Percentiles rank a stretch among this genome's conserved stretches.
These are phyloP conservation scores for Toxonevra muliebris DNA, from an alignment of 2,888 invertebrate genomes.

Conservation along the genomic window DNA sequence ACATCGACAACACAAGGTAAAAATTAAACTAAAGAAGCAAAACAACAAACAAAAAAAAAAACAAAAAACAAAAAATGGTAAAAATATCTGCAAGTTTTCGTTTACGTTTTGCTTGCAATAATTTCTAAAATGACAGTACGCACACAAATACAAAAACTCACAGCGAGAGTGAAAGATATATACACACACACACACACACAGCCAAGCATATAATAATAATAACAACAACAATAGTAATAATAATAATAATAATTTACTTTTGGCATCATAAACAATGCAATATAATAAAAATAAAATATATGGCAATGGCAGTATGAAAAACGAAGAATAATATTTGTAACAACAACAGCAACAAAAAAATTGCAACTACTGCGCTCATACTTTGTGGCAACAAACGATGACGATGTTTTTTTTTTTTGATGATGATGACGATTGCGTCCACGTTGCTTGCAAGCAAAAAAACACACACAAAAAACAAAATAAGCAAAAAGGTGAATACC, in stretches of 20 bases:
- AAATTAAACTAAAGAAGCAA: no score
- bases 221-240: slow-evolving; percentile 19
- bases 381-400: background rate
- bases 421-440: slow-evolving; percentile 5
- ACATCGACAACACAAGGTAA: no score
- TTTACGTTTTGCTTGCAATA: no score
- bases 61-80: no score
- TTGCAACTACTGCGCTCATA: background rate
- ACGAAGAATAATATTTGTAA: slow-evolving; percentile 11
- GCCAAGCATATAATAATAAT: no score
- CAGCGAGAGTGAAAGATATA: no score
- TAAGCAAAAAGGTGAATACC: no score
- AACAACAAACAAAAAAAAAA: no score
- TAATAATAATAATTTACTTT: slow-evolving; percentile 57
- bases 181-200: no score
- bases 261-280: slow-evolving; percentile 60
- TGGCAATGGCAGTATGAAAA: slow-evolving; percentile 3
- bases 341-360: background rate
- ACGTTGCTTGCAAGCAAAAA: background rate
- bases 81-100: no score
- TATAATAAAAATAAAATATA: slow-evolving; percentile 40
- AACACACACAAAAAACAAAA: background rate
- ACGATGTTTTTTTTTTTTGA: background rate
- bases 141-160: no score
- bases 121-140: no score